These are phyloP conservation scores for Argyresthia albistria DNA, from an alignment of 2,888 invertebrate genomes.

Conservation along the genomic window DNA sequence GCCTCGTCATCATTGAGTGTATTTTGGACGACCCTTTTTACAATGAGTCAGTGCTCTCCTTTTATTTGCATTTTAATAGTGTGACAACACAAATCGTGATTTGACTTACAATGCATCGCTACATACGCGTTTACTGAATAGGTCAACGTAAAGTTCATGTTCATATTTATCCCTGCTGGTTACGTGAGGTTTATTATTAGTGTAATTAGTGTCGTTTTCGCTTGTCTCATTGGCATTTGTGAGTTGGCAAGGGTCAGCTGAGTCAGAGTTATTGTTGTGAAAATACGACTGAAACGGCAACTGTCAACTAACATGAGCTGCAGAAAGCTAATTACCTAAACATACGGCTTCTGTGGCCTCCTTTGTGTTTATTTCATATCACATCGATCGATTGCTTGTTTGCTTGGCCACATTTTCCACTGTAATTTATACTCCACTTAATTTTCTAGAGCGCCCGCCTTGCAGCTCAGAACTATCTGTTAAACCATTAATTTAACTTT, in stretches of 20 bases:
- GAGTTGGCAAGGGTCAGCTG: conserved; percentile 16
- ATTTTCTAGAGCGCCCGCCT: too few species aligned
- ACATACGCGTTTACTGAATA: not conserved
- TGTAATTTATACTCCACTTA: too few species aligned
- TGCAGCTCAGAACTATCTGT: too few species aligned
- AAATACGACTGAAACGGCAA: conserved; percentile 22
- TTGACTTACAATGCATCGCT: not conserved
- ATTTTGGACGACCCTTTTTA: not conserved
- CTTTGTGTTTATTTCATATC: not conserved
- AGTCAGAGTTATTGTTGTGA: conserved; percentile 29
- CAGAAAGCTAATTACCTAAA: not conserved
- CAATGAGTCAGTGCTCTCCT: not conserved
- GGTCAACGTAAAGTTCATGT: not conserved
- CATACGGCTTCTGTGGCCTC: not conserved
- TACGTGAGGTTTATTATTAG: not conserved
- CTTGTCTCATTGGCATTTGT: not conserved
- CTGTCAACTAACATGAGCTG: conserved; percentile 16
- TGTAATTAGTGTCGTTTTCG: not conserved
- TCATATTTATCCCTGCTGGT: not conserved
- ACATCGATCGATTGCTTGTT: not conserved
- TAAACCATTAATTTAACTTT: too few species aligned
- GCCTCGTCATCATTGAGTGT: too few species aligned
- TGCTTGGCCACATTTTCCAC: not conserved
- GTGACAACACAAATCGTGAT: not conserved
- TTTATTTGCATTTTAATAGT: not conserved